phyloP scores from a whole-genome alignment of 92 coral and sea anemone species.

The Zoanthus solanderi region DNA sequence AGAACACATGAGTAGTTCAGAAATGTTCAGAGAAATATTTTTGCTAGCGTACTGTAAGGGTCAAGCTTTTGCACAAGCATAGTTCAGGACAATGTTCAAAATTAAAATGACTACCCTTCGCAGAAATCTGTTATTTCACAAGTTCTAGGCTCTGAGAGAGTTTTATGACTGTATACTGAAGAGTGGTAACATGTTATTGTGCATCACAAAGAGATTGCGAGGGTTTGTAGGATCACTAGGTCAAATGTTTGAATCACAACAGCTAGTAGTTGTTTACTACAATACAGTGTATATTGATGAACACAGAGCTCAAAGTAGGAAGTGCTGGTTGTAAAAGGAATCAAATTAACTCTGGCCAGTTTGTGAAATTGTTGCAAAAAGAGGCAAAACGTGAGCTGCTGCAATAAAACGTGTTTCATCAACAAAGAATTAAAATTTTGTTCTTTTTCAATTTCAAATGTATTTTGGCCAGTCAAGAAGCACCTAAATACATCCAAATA shows the following conservation, averaged over 20 bases:
- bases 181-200: slow-evolving; percentile 12
- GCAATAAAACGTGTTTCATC: slow-evolving; percentile 1
- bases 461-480: slow-evolving; percentile 14
- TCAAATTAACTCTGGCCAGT: slow-evolving; percentile 2
- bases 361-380: slow-evolving; percentile 17
- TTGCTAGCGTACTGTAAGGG: slow-evolving; percentile 57
- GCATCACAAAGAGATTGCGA: slow-evolving; percentile 3
- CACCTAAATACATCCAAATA: slow-evolving; percentile 20
- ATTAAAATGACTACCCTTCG: not conserved
- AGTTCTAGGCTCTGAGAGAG: slow-evolving; percentile 6
- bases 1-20: slow-evolving; percentile 41
- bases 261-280: slow-evolving; percentile 8
- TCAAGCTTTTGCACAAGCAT: slow-evolving; percentile 47
- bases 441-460: slow-evolving; percentile 1
- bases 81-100: not conserved
- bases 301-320: slow-evolving; percentile 9
- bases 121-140: slow-evolving; percentile 19
- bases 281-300: slow-evolving; percentile 3
- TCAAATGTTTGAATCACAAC: slow-evolving; percentile 5
- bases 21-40: slow-evolving; percentile 43
- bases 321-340: not conserved
- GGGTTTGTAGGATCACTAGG: not conserved
- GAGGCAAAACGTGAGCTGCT: slow-evolving; percentile 5
- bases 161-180: slow-evolving; percentile 7
- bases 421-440: slow-evolving; percentile 6